phyloP scores from a whole-genome alignment of 2,113 vertebrate genomes.

The Felis catus region DNA sequence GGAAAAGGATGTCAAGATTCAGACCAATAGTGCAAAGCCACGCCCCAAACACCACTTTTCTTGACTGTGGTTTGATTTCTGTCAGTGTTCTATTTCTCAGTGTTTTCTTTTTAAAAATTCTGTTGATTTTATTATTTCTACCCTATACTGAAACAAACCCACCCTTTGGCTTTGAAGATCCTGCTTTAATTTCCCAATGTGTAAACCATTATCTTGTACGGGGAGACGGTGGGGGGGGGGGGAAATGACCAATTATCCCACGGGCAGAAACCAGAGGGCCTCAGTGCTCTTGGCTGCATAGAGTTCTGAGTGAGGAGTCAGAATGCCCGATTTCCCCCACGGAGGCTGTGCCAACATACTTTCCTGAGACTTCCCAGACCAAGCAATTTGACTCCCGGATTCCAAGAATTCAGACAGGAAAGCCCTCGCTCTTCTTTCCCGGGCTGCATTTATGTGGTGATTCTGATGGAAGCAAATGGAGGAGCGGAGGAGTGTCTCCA shows the following conservation, averaged over 20 bases:
- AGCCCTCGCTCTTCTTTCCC: not conserved
- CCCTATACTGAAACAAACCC: not conserved
- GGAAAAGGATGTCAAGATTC: not conserved
- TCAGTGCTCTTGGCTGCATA: not conserved
- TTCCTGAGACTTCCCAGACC: constrained; percentile 39
- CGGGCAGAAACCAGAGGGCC: not conserved
- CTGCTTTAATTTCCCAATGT: not conserved
- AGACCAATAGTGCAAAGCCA: not conserved
- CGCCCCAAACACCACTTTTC: not conserved
- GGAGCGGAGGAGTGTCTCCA: not conserved
- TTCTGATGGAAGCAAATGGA: not conserved
- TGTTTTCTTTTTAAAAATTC: not conserved
- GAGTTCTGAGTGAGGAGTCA: constrained; percentile 32
- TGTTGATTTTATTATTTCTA: constrained; percentile 29
- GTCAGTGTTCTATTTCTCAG: not conserved
- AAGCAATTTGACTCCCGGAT: constrained; percentile 28
- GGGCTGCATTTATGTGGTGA: not conserved
- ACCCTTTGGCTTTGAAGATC: constrained; percentile 27
- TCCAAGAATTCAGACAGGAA: constrained; percentile 1
- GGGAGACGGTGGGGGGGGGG: not conserved
- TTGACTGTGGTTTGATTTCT: constrained; percentile 4
- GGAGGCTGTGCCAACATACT: not conserved
- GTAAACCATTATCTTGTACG: constrained; percentile 29
- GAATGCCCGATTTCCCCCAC: not conserved
- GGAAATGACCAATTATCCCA: not conserved